Evolutionary conservation across 2,113 vertebrate genomes (phyloP).

Genomic region (Myrmophylax atrothorax): DNA sequence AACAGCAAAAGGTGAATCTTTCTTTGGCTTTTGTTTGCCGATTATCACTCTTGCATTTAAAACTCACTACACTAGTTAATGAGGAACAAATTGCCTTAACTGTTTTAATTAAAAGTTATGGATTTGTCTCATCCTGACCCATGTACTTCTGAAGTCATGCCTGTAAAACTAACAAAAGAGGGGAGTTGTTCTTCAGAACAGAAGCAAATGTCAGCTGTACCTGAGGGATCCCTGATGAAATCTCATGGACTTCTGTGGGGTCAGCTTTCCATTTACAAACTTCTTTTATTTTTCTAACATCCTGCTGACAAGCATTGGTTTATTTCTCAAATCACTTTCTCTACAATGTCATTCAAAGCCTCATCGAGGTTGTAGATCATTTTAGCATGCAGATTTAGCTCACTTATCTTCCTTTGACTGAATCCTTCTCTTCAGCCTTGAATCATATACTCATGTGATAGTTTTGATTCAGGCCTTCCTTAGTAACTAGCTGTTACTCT

Average conservation of each 20-base stretch:
- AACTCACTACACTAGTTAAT: neutral
- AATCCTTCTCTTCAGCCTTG: neutral
- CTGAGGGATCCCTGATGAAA: neutral
- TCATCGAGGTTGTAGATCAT: neutral
- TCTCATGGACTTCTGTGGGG: neutral
- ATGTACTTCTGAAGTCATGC: neutral
- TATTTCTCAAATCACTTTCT: neutral
- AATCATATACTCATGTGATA: neutral
- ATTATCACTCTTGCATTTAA: neutral
- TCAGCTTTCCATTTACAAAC: neutral
- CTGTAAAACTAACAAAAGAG: neutral
- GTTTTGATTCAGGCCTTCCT: no score
- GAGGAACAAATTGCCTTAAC: neutral
- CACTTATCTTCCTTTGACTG: neutral
- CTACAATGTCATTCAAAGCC: neutral
- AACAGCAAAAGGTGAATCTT: neutral
- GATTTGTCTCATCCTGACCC: neutral
- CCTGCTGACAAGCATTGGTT: neutral
- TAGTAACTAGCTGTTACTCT: no score
- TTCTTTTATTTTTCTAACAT: neutral
- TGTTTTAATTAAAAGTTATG: neutral
- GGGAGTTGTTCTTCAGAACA: neutral
- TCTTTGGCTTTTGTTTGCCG: neutral
- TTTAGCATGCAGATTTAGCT: neutral
- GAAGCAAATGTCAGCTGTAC: neutral